These are phyloP conservation scores for Drosophila rufa DNA, from an alignment of 1,140 invertebrate species.

Conservation along the genomic window DNA sequence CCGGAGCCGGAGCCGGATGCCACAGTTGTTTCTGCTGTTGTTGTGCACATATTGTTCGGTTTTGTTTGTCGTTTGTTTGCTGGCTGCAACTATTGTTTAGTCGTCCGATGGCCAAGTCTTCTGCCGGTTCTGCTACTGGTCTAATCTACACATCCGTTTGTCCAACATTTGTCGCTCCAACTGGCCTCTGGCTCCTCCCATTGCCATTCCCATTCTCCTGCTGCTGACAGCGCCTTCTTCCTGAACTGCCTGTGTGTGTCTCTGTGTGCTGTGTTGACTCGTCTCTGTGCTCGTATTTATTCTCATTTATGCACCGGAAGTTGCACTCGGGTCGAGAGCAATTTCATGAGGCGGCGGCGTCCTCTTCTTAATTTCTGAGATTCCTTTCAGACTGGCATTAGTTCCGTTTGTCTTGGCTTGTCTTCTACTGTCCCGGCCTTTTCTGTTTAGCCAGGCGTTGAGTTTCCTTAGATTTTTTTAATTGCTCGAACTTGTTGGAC, in stretches of 20 bases:
- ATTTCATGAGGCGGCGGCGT: constrained; percentile 51
- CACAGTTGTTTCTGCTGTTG: constrained; percentile 47
- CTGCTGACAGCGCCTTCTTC: constrained; percentile 65
- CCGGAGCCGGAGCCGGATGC: constrained; percentile 64
- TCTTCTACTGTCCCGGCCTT: constrained; percentile 1
- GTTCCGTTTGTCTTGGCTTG: constrained; percentile 72
- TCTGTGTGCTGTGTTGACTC: constrained; percentile 24
- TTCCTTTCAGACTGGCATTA: constrained; percentile 60
- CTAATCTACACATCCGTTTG: constrained; percentile 81
- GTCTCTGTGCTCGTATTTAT: constrained; percentile 63
- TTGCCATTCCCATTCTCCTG: neutral
- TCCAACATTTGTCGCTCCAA: constrained; percentile 71
- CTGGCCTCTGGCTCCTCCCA: constrained; percentile 27
- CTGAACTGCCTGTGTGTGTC: constrained; percentile 16
- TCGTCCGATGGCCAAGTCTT: constrained; percentile 59
- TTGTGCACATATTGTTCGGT: constrained; percentile 68
- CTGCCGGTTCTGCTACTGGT: constrained; percentile 34
- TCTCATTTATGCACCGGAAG: constrained; percentile 81
- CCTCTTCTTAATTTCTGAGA: constrained; percentile 75
- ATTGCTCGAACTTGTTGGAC: constrained; percentile 60
- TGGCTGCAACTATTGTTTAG: constrained; percentile 72
- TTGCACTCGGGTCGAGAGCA: constrained; percentile 63
- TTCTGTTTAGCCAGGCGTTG: constrained; percentile 39
- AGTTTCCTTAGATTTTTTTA: constrained; percentile 64
- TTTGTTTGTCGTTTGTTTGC: constrained; percentile 58